Conservation (phyloP, 2,797 vertebrate species). For the Amphiprion clarkii region DNA sequence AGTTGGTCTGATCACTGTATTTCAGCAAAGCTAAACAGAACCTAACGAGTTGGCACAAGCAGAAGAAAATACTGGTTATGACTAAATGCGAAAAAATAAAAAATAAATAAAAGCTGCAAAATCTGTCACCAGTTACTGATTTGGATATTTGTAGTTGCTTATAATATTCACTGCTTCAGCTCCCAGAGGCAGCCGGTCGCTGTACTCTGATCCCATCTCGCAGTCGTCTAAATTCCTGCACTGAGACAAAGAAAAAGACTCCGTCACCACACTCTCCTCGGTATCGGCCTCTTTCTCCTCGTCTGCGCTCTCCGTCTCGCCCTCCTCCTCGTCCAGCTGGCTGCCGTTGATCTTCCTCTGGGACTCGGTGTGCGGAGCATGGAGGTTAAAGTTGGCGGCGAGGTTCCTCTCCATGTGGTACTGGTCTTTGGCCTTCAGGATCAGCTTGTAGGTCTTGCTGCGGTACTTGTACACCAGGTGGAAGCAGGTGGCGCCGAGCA, state of each 20-base stretch:
- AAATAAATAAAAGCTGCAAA: not conserved
- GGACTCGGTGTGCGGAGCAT: constrained; percentile 88
- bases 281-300: constrained; percentile 79
- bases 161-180: constrained; percentile 95
- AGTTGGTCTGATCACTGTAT: not conserved
- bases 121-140: constrained; percentile 26
- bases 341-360: constrained; percentile 89
- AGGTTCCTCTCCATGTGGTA: constrained; percentile 93
- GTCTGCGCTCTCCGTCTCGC: constrained; percentile 69
- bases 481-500: constrained; percentile 95
- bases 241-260: constrained; percentile 88
- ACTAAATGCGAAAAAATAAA: not conserved
- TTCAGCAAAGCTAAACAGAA: not conserved
- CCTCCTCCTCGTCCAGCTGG: constrained; percentile 82
- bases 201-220: constrained; percentile 93
- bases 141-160: constrained; percentile 75
- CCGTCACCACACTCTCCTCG: constrained; percentile 88
- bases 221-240: constrained; percentile 91
- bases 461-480: constrained; percentile 95
- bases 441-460: constrained; percentile 95
- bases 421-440: constrained; percentile 92
- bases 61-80: not conserved
- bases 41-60: constrained; percentile 7
- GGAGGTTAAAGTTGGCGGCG: constrained; percentile 87
- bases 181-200: constrained; percentile 93